Evolutionary conservation across 2,113 vertebrate genomes (phyloP), one percentile per base, ranked within the genome.

Genomic region (Irena cyanogastra): DNA sequence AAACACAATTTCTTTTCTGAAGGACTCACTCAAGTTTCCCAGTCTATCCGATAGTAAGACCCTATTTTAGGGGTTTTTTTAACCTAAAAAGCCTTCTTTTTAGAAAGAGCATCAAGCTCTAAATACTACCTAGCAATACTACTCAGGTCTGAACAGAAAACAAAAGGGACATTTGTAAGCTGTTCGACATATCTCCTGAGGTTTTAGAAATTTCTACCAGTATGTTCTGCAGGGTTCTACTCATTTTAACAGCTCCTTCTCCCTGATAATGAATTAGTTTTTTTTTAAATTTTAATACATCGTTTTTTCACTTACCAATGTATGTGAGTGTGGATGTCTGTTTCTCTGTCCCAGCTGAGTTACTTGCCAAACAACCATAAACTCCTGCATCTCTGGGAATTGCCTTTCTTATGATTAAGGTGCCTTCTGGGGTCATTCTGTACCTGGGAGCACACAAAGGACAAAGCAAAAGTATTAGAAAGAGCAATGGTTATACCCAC

Each of bases 291-390:
- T 87, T 65, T 35, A 69, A 18, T 31, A 13, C 6, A 3, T 31
- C 28, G 35, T 31, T 83, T 82, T 83, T 70, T 75, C 15, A 84
- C 98, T 98, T 94, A 98, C 99, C 98, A 0, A 98, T 98, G 37
- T 99, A 99, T 13, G 95, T 98, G 41, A 99, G 98, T 27, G 65
- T 97, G 54, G 99, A 98, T 22, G 82, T 98, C 92, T 98, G 95
- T 35, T 98, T 96, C 87, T 99, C 98, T 21, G 98, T 99, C 83
- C 99, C 99, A 33, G 99, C 99, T 56, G 95, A 93, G 88, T 99
- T 99, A 97, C 98, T 99, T 82, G 98, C 99, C 90, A 99, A 96
- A 83, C 99, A 99, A 76, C 98, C 98, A 59, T 99, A 99, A 35
- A 97, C 57, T 30, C 99, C 99, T 93, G 97, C 98, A 85, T 99